These are phyloP conservation scores for Cepaea nemoralis DNA, from an alignment of 1,140 invertebrate genomes.

Conservation along the genomic window DNA sequence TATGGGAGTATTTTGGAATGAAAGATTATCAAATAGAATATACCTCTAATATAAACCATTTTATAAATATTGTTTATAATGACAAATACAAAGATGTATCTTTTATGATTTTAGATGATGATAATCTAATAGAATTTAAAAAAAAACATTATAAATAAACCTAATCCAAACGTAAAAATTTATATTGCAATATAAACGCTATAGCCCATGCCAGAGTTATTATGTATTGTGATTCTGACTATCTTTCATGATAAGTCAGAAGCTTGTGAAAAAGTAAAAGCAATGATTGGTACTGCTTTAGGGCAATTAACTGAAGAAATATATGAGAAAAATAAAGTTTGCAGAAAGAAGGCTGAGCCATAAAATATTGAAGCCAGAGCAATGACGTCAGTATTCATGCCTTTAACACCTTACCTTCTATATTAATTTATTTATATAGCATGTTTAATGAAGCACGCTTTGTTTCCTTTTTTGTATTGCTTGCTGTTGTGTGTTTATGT, in stretches of 20 bases:
- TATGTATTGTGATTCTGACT: conserved; percentile 3
- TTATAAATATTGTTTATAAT: neutral
- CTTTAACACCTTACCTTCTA: too few species aligned
- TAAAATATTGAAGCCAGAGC: too few species aligned
- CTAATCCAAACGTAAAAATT: neutral
- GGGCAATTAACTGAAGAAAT: neutral
- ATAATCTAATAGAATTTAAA: neutral
- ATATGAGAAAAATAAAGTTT: neutral
- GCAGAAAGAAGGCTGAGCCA: too few species aligned
- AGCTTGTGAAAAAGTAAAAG: conserved; percentile 4
- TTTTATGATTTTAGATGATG: neutral
- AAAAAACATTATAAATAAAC: neutral
- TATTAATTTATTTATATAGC: too few species aligned
- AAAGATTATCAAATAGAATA: neutral
- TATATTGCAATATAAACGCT: neutral
- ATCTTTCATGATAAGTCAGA: neutral
- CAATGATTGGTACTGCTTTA: neutral
- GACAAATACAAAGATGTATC: conserved; percentile 11
- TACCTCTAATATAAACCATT: neutral
- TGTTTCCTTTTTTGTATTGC: too few species aligned
- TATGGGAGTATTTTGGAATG: neutral
- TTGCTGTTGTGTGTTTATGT: too few species aligned
- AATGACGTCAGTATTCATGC: too few species aligned
- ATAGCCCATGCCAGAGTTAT: neutral
- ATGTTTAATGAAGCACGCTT: too few species aligned